Evolutionary conservation across 2,797 vertebrate species (phyloP).

Genomic region (Crocidura indochinensis): DNA sequence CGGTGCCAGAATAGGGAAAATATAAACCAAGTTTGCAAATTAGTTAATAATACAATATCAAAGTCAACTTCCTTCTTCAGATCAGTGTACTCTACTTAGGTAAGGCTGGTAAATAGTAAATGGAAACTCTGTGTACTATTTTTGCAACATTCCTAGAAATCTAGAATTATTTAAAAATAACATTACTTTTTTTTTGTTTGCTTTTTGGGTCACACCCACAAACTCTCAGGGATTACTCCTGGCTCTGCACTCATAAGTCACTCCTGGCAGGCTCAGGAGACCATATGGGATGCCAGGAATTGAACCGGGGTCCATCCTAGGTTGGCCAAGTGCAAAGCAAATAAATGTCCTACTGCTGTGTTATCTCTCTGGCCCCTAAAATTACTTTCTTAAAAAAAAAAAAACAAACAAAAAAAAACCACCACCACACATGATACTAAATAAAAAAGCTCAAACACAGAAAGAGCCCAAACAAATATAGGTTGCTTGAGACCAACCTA

Average conservation of each 20-base stretch:
- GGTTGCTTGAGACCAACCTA: not conserved
- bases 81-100: not conserved
- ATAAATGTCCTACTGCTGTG: too few species aligned
- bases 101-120: not conserved
- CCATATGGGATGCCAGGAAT: too few species aligned
- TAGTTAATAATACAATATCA: not conserved
- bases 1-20: not conserved
- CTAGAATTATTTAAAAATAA: conserved; percentile 42
- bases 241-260: too few species aligned
- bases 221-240: too few species aligned
- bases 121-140: not conserved
- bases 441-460: conserved; percentile 25
- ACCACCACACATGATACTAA: not conserved
- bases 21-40: not conserved
- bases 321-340: too few species aligned
- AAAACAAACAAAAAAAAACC: not conserved
- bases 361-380: too few species aligned
- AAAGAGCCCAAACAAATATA: not conserved
- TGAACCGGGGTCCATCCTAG: too few species aligned
- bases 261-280: too few species aligned
- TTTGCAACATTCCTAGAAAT: conserved; percentile 42
- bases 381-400: not conserved
- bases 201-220: too few species aligned
- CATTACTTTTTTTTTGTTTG: too few species aligned
- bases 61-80: not conserved